Evolutionary conservation across 2,113 vertebrate species (phyloP), one percentile per base, ranked within the genome.

Genomic region (Oncorhynchus tshawytscha): DNA sequence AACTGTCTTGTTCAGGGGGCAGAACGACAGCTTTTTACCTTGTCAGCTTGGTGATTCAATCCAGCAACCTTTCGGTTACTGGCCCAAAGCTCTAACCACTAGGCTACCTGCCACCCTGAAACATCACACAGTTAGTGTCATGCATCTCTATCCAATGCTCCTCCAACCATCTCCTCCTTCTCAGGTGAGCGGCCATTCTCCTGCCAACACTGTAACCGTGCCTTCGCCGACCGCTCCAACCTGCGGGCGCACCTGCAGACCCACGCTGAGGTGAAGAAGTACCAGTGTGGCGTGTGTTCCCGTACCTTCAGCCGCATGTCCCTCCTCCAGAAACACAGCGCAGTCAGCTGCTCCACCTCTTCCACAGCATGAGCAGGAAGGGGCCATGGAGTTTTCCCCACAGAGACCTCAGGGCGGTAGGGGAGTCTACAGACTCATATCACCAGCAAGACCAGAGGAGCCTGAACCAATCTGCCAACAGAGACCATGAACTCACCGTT

Each of bases 251-350:
- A 99, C 78, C 94, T 98, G 87, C 97, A 99, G 94, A 99, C 97
- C 57, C 97, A 99, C 79, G 97, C 96, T 0, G 96, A 98, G 39
- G 95, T 99, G 81, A 99, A 99, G 94, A 98, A 98, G 91, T 99
- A 99, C 91, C 97, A 97, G 79, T 99, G 97, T 77, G 85, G 91
- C 87, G 92, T 93, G 68, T 99, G 97, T 73, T 94, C 96, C 67
- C 95, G 96, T 85, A 98, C 97, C 94, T 99, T 99, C 93, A 98
- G 97, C 84, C 95, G 97, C 70, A 98, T 98, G 96, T 98, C 97
- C 0, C 89, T 99, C 85, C 95, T 98, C 45, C 97, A 99, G 90
- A 99, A 98, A 81, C 97, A 99, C 51, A 94, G 95, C 75, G 95
- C 95, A 78, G 95, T 96, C 0, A 96, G 97, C 82, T 98, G 97